These are phyloP conservation scores for Lasaia peninsularis DNA, from an alignment of 1,140 invertebrate genomes.

Conservation along the genomic window DNA sequence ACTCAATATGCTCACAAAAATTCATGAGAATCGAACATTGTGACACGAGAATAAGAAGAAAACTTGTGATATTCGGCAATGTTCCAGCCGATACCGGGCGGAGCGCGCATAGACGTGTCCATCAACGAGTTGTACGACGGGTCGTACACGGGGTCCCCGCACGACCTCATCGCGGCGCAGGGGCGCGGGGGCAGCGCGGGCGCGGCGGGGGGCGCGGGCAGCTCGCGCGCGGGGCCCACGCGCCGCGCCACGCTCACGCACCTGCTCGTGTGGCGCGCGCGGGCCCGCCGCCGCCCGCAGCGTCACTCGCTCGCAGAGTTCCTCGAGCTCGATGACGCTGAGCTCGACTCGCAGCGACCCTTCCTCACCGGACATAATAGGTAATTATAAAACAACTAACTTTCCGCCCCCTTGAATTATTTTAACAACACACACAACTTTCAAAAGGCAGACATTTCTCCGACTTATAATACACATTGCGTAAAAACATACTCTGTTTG, in stretches of 20 bases:
- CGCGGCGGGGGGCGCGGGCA: conserved; percentile 85
- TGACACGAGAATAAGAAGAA: no score
- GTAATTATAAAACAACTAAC: no score
- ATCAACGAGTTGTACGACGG: conserved; percentile 97
- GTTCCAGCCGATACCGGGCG: conserved; percentile 85
- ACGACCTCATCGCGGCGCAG: conserved; percentile 88
- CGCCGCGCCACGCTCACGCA: conserved; percentile 91
- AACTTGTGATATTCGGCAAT: conserved; percentile 12
- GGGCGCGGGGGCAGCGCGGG: conserved; percentile 81
- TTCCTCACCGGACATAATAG: conserved; percentile 94
- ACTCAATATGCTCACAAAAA: no score
- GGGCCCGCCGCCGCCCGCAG: conserved; percentile 79
- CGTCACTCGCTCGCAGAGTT: conserved; percentile 89
- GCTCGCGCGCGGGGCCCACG: conserved; percentile 89
- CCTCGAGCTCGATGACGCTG: conserved; percentile 88
- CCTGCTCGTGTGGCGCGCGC: conserved; percentile 91
- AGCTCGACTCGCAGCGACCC: conserved; percentile 87
- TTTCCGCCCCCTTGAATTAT: no score
- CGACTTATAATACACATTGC: no score
- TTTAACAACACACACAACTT: no score
- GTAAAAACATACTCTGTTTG: no score
- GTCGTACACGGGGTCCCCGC: conserved; percentile 95
- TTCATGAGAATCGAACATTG: no score
- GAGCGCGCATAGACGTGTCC: conserved; percentile 94
- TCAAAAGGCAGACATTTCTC: no score